phyloP scores from a whole-genome alignment of 2,888 invertebrate species.

The Drosophila mimetica region DNA sequence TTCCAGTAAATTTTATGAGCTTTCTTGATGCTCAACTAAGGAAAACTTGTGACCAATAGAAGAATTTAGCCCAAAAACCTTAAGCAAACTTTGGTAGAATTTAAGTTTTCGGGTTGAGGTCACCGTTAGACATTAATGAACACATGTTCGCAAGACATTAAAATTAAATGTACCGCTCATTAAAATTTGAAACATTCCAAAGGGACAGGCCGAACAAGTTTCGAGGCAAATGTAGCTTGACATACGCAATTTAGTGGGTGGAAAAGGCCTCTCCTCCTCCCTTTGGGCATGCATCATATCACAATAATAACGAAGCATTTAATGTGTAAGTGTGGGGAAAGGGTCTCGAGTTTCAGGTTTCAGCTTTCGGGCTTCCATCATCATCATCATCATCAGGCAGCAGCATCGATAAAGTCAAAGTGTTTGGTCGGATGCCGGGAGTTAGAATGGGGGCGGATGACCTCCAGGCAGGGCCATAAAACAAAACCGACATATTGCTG shows the following conservation, averaged over 20 bases:
- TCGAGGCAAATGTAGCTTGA: slow-evolving; percentile 41
- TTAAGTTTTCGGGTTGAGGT: slow-evolving; percentile 21
- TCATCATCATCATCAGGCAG: slow-evolving; percentile 29
- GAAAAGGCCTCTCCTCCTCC: slow-evolving; percentile 1
- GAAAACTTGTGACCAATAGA: slow-evolving; percentile 25
- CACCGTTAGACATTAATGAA: slow-evolving; percentile 63
- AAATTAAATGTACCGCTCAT: slow-evolving; percentile 75
- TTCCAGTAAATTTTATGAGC: no score
- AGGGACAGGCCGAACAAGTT: slow-evolving; percentile 40
- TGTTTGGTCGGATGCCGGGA: slow-evolving; percentile 57
- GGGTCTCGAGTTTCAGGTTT: slow-evolving; percentile 21
- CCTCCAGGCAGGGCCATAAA: slow-evolving; percentile 52
- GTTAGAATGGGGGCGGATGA: slow-evolving; percentile 1
- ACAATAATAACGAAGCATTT: slow-evolving; percentile 79
- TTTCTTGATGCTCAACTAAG: no score
- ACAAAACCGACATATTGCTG: slow-evolving; percentile 56
- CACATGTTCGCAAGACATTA: slow-evolving; percentile 74
- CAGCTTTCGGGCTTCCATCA: slow-evolving; percentile 16
- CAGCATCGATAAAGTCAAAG: slow-evolving; percentile 58
- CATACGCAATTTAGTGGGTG: slow-evolving; percentile 35
- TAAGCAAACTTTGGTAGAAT: slow-evolving; percentile 9
- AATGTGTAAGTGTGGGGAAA: slow-evolving; percentile 68
- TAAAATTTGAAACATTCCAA: slow-evolving; percentile 67
- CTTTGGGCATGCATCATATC: slow-evolving; percentile 52
- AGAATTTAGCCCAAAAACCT: slow-evolving; percentile 31